Evolutionary conservation across 1,140 invertebrate genomes (phyloP), one percentile per base, ranked within the genome.

Genomic region (Drosophila lowei): DNA sequence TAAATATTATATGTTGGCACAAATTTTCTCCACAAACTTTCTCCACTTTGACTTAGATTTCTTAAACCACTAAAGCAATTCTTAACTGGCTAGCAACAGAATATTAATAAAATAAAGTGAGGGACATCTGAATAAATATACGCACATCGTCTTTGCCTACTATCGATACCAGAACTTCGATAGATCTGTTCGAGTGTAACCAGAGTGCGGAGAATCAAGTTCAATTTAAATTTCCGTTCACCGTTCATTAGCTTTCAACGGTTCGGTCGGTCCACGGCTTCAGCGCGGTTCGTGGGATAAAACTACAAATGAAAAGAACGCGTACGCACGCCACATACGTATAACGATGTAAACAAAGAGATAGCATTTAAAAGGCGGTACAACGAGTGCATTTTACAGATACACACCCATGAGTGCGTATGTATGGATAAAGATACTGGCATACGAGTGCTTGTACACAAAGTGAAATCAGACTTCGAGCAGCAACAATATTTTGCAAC

Each of bases 401-500:
- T 9, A 43, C 46, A 38, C 48, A 59, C 21, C 16, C 30, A 53
- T 21, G 11, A 11, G 34, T 38, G 34, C 34, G 34, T 38, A 38
- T 18, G 7, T 18, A 49, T 25, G 30, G 30, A 59, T 15, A 58
- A 28, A 42, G 18, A 63, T 44, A 53, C 34, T 53, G 49, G 30
- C 23, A 55, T 55, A 21, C 34, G 25, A 66, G 56, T 34, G 63
- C 49, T 68, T 48, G 34, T 43, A 56, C 50, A 42, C 65, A 55
- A 72, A 72, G 71, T 73, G 71, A 73, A 73, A 73, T 73, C 71
- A 73, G 58, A 34, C 34, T 38, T 54, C 38, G 67, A 46, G 50
- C 53, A 70, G 52, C 41, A 59, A 59, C 63, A 68, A 64, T 65
- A 63, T 72, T 74, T 74, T 42, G 60, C 71, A 74, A 74, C 38